A percentile compares a stretch with the other conserved stretches of the same genome.
phyloP scores from a whole-genome alignment of 2,888 invertebrate species.

The Bellardia pandia region DNA sequence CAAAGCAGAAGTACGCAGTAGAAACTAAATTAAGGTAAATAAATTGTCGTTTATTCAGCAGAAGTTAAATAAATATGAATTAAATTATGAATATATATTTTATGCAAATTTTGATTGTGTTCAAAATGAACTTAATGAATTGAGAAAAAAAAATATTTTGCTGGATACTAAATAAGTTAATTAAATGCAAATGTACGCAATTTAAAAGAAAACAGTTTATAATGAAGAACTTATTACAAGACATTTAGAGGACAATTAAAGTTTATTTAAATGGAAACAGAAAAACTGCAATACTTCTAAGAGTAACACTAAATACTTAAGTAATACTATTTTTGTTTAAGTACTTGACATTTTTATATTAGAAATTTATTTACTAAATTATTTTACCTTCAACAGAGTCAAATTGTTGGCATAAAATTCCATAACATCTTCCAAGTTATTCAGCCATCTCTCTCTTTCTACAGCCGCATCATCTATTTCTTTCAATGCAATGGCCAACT shows the following conservation, averaged over 20 bases:
- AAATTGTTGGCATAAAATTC: conserved; percentile 2
- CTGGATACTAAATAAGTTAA: not conserved
- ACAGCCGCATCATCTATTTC: not conserved
- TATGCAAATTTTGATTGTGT: conserved; percentile 12
- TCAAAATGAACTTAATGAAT: conserved; percentile 1
- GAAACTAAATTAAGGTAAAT: conserved; percentile 2
- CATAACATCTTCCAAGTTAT: not conserved
- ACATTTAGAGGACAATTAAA: not conserved
- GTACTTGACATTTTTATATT: no score
- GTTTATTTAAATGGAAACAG: not conserved
- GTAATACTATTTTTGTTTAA: no score
- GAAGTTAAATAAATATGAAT: not conserved
- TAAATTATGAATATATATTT: not conserved
- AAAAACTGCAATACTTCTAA: not conserved
- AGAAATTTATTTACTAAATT: no score
- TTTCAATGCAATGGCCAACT: conserved; percentile 38
- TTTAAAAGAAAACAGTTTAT: not conserved
- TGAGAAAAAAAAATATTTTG: not conserved
- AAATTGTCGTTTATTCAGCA: not conserved
- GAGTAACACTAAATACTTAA: no score
- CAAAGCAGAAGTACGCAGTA: no score
- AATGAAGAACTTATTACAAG: not conserved
- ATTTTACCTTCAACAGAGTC: conserved; percentile 29
- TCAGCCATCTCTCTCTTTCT: not conserved
- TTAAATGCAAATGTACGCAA: not conserved